Percentiles rank a stretch among this genome's conserved stretches.
Evolutionary conservation across 2,113 vertebrate species (phyloP).

Genomic region (Lasiurus borealis): DNA sequence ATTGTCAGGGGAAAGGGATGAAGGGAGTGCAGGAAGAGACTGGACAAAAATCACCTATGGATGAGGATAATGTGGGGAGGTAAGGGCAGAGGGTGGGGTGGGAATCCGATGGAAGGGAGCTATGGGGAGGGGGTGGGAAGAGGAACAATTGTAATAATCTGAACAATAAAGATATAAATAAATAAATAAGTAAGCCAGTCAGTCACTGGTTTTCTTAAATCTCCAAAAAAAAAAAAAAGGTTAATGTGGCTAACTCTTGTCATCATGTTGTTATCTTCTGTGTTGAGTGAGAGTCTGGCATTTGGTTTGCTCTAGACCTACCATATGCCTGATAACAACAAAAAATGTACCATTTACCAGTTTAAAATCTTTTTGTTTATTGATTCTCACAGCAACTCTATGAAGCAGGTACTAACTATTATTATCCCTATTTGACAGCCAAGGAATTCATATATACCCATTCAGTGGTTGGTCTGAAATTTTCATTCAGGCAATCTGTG

Average conservation of each 20-base stretch:
- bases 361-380: constrained; percentile 7
- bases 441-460: background rate
- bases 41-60: no score
- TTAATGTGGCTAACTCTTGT: background rate
- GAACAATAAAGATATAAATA: no score
- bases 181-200: no score
- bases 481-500: background rate
- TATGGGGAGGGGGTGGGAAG: no score
- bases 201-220: no score
- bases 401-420: background rate
- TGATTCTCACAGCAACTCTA: background rate
- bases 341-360: background rate
- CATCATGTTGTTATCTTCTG: constrained; percentile 5
- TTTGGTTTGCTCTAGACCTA: background rate
- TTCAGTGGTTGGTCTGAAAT: background rate
- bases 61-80: no score
- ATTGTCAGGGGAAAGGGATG: no score
- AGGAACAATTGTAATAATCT: no score
- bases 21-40: no score
- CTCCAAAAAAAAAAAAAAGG: no score
- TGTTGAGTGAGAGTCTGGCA: background rate
- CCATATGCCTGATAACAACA: background rate
- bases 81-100: no score
- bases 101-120: no score
- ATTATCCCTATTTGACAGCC: background rate